A percentile compares a stretch with the other conserved stretches of the same genome.
These are phyloP conservation scores for Yponomeuta cagnagella DNA, from an alignment of 2,888 invertebrate species.

Conservation along the genomic window DNA sequence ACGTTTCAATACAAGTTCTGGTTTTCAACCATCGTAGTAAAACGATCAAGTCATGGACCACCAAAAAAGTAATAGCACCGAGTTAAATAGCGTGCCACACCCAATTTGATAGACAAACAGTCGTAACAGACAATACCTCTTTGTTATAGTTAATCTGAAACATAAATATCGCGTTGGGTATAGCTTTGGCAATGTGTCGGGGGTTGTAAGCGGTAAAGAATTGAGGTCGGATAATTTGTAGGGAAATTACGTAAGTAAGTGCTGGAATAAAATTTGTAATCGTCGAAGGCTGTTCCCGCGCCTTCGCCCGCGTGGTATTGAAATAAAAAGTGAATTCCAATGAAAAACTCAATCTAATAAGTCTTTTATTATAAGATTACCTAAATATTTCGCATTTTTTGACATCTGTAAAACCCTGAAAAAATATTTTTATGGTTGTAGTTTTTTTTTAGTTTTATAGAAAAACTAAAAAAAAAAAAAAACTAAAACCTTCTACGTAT, in stretches of 20 bases:
- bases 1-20: not conserved
- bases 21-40: not conserved
- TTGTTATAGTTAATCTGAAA: slow-evolving; percentile 36
- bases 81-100: slow-evolving; percentile 26
- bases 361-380: no score
- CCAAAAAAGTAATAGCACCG: not conserved
- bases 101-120: slow-evolving; percentile 38
- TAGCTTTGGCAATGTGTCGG: slow-evolving; percentile 14
- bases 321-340: no score
- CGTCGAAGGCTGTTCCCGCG: no score
- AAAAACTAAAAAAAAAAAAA: no score
- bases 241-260: not conserved
- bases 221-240: not conserved
- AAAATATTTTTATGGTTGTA: no score
- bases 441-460: no score
- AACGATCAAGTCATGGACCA: not conserved
- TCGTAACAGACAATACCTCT: slow-evolving; percentile 26
- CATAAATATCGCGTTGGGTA: slow-evolving; percentile 28
- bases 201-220: not conserved
- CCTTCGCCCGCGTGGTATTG: no score
- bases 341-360: no score
- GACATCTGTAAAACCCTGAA: no score
- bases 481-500: no score
- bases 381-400: no score
- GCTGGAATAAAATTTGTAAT: not conserved